phyloP scores from a whole-genome alignment of 2,113 vertebrate species.

The Procapra przewalskii region DNA sequence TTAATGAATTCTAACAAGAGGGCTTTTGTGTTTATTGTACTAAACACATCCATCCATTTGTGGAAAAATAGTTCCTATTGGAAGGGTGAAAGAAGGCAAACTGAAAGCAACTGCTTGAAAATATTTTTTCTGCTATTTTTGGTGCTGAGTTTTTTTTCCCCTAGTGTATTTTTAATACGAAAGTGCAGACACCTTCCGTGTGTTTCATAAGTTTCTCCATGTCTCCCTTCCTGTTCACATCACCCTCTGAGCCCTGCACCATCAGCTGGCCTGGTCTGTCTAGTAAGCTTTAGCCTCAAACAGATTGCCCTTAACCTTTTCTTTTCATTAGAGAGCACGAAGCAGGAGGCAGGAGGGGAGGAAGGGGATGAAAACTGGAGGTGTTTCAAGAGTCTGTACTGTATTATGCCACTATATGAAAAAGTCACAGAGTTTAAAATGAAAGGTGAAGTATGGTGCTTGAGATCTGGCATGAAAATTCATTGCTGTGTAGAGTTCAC shows the following conservation, averaged over 20 bases:
- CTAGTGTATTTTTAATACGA: slow-evolving; percentile 31
- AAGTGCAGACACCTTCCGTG: slow-evolving; percentile 53
- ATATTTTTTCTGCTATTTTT: slow-evolving; percentile 45
- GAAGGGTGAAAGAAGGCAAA: slow-evolving; percentile 7
- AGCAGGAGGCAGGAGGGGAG: slow-evolving; percentile 17
- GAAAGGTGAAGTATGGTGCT: slow-evolving; percentile 48
- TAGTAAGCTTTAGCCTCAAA: slow-evolving; percentile 27
- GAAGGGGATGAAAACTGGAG: slow-evolving; percentile 60
- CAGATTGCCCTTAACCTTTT: slow-evolving; percentile 60
- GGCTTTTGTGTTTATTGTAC: slow-evolving; percentile 57
- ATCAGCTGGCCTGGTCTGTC: slow-evolving; percentile 40
- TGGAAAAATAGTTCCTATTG: background rate
- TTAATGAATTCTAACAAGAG: slow-evolving; percentile 58
- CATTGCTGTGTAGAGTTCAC: slow-evolving; percentile 57
- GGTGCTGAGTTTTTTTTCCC: background rate
- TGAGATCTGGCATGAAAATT: slow-evolving; percentile 65
- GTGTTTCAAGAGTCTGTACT: slow-evolving; percentile 69
- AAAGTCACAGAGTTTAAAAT: slow-evolving; percentile 67
- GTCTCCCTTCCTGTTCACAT: slow-evolving; percentile 49
- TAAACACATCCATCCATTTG: slow-evolving; percentile 40
- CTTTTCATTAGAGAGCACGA: slow-evolving; percentile 64
- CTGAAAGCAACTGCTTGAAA: slow-evolving; percentile 26
- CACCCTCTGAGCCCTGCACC: background rate
- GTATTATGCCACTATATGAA: slow-evolving; percentile 64
- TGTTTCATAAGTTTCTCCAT: slow-evolving; percentile 53